Percentiles rank a stretch among this genome's conserved stretches.
Conservation (phyloP, 2,113 vertebrate species). For the Mionectes macconnelli region DNA sequence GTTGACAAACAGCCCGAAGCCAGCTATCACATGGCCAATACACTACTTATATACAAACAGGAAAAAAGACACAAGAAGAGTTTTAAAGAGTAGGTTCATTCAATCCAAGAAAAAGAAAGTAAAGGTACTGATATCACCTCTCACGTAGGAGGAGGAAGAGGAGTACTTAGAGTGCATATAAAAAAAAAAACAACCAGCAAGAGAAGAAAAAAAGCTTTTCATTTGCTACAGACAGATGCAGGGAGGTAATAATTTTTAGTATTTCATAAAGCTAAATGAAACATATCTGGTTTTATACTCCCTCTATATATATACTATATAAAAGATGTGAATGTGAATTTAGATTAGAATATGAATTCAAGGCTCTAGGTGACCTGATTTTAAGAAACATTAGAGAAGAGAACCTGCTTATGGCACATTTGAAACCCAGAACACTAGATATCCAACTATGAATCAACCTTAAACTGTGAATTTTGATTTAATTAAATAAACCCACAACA, state of each 20-base stretch:
- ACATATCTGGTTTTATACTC: not conserved
- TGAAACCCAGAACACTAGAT: not conserved
- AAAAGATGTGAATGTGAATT: not conserved
- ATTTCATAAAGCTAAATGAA: not conserved
- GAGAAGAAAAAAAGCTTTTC: not conserved
- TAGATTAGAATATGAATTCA: not conserved
- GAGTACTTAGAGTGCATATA: not conserved
- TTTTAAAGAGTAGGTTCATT: not conserved
- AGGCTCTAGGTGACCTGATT: not conserved
- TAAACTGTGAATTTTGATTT: not conserved
- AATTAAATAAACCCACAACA: not conserved
- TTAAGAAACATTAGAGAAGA: not conserved
- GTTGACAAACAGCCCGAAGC: not conserved
- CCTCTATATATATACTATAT: too few relatives aligned
- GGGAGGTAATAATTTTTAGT: not conserved
- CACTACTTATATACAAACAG: fast-evolving
- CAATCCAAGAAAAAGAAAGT: not conserved
- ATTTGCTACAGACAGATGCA: not conserved
- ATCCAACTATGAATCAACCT: not conserved
- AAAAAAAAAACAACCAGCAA: not conserved
- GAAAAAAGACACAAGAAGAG: not conserved
- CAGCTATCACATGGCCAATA: not conserved
- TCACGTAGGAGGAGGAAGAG: not conserved
- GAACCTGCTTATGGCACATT: not conserved
- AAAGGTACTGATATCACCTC: not conserved